phyloP scores from a whole-genome alignment of 2,113 vertebrate species.

The Colinus virginianus region DNA sequence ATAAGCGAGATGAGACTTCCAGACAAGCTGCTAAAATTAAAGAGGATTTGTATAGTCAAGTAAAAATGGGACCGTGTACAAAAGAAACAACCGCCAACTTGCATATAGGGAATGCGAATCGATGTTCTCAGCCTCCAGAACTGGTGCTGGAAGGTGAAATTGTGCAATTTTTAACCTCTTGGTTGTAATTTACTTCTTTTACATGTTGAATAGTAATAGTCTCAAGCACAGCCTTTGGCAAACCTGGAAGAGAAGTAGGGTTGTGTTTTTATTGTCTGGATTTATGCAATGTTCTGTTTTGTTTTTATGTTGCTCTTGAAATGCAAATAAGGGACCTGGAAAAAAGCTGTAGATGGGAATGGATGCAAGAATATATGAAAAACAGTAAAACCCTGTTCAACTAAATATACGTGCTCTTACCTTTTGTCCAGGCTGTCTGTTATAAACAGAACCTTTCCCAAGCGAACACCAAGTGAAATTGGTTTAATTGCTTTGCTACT shows the following conservation, averaged over 20 bases:
- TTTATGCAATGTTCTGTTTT: not conserved
- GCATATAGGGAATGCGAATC: constrained; percentile 29
- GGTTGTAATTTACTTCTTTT: constrained; percentile 28
- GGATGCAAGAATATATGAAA: not conserved
- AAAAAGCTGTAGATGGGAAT: not conserved
- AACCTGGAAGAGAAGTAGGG: not conserved
- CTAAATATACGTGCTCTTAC: not conserved
- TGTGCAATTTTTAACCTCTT: constrained; percentile 45
- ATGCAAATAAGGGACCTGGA: constrained; percentile 19
- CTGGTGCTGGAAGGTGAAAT: constrained; percentile 3
- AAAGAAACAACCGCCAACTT: constrained; percentile 64
- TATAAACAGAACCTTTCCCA: not conserved
- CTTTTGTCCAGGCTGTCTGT: not conserved
- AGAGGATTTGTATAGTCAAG: constrained; percentile 58
- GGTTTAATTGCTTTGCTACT: constrained; percentile 13
- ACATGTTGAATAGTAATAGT: not conserved
- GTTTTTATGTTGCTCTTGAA: constrained; percentile 23
- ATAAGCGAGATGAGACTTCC: constrained; percentile 50
- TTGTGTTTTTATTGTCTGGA: constrained; percentile 4
- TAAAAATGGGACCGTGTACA: constrained; percentile 11
- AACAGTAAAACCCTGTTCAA: not conserved
- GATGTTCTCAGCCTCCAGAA: constrained; percentile 35
- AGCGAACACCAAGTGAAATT: not conserved
- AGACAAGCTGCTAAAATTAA: constrained; percentile 47
- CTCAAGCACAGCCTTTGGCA: not conserved